Base-by-base conservation (phyloP, 2,888 invertebrate genomes). In the Andrena bucephala region DNA sequence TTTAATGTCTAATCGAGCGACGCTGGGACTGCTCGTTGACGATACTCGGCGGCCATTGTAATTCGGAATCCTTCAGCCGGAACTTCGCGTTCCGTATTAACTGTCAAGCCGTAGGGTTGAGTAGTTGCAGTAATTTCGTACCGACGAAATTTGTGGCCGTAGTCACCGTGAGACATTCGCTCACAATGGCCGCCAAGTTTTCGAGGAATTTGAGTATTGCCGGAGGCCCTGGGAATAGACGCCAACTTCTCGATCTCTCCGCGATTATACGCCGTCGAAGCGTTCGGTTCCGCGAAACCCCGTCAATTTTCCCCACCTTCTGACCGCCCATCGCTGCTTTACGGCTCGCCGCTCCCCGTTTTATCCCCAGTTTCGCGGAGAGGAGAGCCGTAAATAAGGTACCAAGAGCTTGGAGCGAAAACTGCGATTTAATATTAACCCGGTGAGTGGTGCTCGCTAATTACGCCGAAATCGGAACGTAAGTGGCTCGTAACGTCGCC, bases 41-140 rank as follows among this genome's bases (percentile, higher is more conserved):
- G 71, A 74, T 67, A 57, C 67, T 57, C 52, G 31, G 13, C 54
- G 29, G 59, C 70, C 52, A 76, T 78, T 76, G 75, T 85, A 82
- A 78, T 78, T 70, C 54, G 69, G 76, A 85, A 78, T 85, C 75
- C 73, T 82, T 78, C 85, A 16, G 63, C 24, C 54, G 57, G 68
- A 81, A 75, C 63, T 63, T 62, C 7, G 69, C 60, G 80, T 74
- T 71, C 74, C 80, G 68, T 68, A 67, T 84, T 84, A 84, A 84
- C 84, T 68, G 80, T 71, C 72, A 29, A 50, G 70, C 59, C 77
- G 33, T 74, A 62, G 72, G 54, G 72, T 36, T 59, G 78, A 78
- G 72, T 75, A 65, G 78, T 68, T 59, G 75, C 69, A 54, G 83
- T 77, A 84, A 83, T 83, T 83, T 78, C 69, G 83, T 62, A 16